Evolutionary conservation across 92 coral and sea anemone genomes (phyloP).

Genomic region (Pocillopora grandis): DNA sequence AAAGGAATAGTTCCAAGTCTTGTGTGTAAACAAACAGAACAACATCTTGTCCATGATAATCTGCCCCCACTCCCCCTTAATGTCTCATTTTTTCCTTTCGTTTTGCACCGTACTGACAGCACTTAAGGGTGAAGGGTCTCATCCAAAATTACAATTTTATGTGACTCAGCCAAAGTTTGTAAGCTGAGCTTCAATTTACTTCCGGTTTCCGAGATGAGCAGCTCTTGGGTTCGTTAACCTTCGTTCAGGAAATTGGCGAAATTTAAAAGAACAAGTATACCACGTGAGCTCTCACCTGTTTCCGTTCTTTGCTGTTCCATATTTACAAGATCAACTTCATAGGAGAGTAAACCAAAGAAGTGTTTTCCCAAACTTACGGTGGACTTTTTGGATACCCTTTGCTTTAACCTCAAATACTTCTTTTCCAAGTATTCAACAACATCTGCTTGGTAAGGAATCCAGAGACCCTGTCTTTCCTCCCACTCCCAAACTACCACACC

Average conservation of each 20-base stretch:
- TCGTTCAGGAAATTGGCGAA: background rate
- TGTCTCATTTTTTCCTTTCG: too few species aligned
- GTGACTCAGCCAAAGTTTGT: too few species aligned
- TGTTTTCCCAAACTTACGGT: slow-evolving; percentile 61
- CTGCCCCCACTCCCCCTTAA: too few species aligned
- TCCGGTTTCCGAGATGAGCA: background rate
- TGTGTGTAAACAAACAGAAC: too few species aligned
- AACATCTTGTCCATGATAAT: too few species aligned
- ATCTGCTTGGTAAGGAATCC: slow-evolving; percentile 73
- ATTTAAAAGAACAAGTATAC: background rate
- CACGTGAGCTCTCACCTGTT: slow-evolving; percentile 55
- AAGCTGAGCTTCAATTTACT: background rate
- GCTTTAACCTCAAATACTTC: background rate
- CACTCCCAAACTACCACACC: slow-evolving; percentile 88
- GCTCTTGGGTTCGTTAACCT: background rate
- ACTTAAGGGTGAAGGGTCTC: background rate
- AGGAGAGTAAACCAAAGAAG: slow-evolving; percentile 39
- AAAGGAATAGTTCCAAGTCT: too few species aligned
- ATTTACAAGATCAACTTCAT: slow-evolving; percentile 58
- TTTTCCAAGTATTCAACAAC: slow-evolving; percentile 60
- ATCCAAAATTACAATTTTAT: too few species aligned
- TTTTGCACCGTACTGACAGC: too few species aligned
- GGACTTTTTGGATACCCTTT: background rate
- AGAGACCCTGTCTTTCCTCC: slow-evolving; percentile 55
- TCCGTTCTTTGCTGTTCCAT: slow-evolving; percentile 60